Base-by-base conservation (phyloP, 2,888 invertebrate species). In the Frankliniella fusca region DNA sequence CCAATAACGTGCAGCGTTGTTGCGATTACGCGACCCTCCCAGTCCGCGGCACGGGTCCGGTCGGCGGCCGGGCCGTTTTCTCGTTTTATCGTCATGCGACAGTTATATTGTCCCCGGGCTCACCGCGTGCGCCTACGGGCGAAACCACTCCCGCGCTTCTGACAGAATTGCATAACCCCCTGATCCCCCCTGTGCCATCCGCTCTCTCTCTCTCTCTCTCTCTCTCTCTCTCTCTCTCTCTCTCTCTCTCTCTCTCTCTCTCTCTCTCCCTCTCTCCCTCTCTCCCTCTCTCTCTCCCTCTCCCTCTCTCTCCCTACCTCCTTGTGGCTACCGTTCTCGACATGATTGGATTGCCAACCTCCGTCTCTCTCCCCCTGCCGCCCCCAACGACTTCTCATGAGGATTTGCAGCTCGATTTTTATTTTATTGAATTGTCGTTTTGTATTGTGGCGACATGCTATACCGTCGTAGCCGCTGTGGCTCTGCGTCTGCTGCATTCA, bases 211-310 rank as follows among this genome's bases (percentile, higher is more conserved):
- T 54, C 54, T 10, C 54, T 15, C 18, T 54, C 54, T 15, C 54
- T 54, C 54, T 54, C 54, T 54, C 54, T 12, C 54, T 54, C 54
- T 54, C 54, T 54, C 54, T 54, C 54, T 54, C 54, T 54, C 54
- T 54, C 54, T 61, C 83, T 82, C 81, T 82, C 82, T 80, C 79
- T 76, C 48, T 82, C 82, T 81, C 81, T 76, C 80, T 80, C 54
- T 49, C 81, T 76, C 80, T 79, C 54, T 81, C 76, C 76, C 28
- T 48, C 81, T 54, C 54, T 54, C 54, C 8, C 54, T 54, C 54
- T 54, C 54, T 7, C 54, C 8, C 54, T 7, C 7, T 7, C 54
- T 54, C 54, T 7, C 54, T 7, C 80, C 82, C 61, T 61, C 80
- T 79, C 82, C 54, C 70, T 18, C 23, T 27, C 81, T 80, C 28